Evolutionary conservation across 2,113 vertebrate genomes (phyloP).

Genomic region (Cepphus grylle): DNA sequence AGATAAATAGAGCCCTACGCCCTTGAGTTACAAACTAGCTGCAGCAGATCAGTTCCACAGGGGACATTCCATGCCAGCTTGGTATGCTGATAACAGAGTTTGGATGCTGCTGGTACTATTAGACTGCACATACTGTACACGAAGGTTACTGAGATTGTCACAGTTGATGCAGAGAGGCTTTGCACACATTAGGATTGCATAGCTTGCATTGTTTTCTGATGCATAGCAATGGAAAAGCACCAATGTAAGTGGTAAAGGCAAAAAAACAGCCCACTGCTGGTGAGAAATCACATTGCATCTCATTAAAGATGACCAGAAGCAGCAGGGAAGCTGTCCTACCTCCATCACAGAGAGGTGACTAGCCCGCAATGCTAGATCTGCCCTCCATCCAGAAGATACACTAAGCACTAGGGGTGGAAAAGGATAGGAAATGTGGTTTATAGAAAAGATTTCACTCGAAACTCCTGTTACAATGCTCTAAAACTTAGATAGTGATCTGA

Average conservation of each 20-base stretch:
- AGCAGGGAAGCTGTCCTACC: background rate
- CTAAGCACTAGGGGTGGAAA: background rate
- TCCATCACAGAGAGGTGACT: background rate
- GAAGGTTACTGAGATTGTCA: background rate
- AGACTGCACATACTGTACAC: background rate
- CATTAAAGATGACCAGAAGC: background rate
- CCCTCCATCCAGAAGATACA: background rate
- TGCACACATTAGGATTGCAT: background rate
- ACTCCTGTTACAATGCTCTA: background rate
- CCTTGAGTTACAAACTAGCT: conserved; percentile 2
- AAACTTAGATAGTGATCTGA: background rate
- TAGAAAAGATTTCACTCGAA: background rate
- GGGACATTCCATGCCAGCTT: background rate
- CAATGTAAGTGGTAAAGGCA: background rate
- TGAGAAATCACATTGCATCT: background rate
- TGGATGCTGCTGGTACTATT: background rate
- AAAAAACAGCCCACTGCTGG: background rate
- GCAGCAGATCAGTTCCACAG: background rate
- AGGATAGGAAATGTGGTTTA: background rate
- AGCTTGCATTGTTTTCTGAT: background rate
- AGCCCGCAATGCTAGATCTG: background rate
- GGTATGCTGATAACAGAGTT: background rate
- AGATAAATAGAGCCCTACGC: background rate
- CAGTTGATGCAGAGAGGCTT: background rate
- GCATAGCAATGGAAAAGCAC: background rate